phyloP scores from a whole-genome alignment of 2,113 vertebrate genomes.

The Vombatus ursinus region DNA sequence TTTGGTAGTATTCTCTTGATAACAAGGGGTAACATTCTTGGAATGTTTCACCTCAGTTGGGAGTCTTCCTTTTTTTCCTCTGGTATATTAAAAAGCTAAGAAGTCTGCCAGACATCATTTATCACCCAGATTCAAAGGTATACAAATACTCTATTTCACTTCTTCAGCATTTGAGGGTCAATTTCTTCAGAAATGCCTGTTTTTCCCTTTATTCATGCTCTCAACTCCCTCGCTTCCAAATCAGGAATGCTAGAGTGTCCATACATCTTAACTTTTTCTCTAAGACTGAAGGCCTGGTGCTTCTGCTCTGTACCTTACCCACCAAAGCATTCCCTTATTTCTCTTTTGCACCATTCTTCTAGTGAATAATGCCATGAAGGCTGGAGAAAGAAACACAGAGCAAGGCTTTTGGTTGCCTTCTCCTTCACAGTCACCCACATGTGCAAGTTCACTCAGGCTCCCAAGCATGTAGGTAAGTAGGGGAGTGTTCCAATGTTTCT shows the following conservation, averaged over 20 bases:
- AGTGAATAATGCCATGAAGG: not conserved
- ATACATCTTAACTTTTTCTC: not conserved
- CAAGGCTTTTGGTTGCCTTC: not conserved
- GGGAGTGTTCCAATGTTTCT: not conserved
- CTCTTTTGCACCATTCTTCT: not conserved
- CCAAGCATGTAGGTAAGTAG: not conserved
- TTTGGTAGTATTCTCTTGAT: not conserved
- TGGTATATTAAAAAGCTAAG: constrained; percentile 50
- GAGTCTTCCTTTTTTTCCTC: constrained; percentile 1
- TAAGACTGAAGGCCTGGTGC: not conserved
- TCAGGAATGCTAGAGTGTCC: not conserved
- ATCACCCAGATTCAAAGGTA: not conserved
- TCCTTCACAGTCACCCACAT: not conserved
- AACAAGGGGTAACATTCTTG: not conserved
- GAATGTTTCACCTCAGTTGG: constrained; percentile 47
- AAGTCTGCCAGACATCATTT: constrained; percentile 27
- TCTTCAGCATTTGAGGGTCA: not conserved
- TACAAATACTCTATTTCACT: constrained; percentile 8
- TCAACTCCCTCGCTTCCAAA: constrained; percentile 1
- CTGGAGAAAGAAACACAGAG: not conserved
- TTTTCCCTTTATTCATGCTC: not conserved
- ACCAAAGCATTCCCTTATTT: not conserved
- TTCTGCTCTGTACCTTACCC: not conserved
- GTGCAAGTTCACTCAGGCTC: not conserved
- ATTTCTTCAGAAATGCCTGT: not conserved